phyloP scores from a whole-genome alignment of 2,797 vertebrate genomes.

The Peromyscus nudipes region DNA sequence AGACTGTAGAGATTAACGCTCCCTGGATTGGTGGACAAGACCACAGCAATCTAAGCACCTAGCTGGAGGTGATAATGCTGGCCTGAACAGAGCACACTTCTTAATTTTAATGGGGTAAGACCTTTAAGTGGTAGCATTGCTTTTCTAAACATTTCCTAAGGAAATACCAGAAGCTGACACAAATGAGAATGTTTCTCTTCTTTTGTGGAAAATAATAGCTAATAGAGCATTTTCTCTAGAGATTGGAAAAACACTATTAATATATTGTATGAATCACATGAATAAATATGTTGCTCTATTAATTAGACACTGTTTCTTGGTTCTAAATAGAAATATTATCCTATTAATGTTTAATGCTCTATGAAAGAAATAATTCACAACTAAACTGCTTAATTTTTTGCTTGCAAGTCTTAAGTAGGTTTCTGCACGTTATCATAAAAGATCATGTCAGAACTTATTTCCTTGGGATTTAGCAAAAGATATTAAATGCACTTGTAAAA shows the following conservation, averaged over 20 bases:
- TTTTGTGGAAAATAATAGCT: constrained; percentile 51
- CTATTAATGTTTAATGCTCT: constrained; percentile 82
- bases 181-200: constrained; percentile 40
- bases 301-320: constrained; percentile 68
- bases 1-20: neutral
- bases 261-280: constrained; percentile 53
- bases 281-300: constrained; percentile 71
- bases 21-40: neutral
- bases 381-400: constrained; percentile 72
- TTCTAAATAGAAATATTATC: constrained; percentile 82
- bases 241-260: constrained; percentile 71
- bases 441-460: constrained; percentile 67
- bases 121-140: neutral
- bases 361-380: constrained; percentile 83
- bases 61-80: neutral
- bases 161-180: neutral
- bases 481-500: constrained; percentile 49
- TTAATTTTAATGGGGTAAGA: neutral
- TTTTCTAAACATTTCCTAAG: constrained; percentile 51
- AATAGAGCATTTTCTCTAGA: constrained; percentile 65
- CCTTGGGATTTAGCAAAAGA: constrained; percentile 59
- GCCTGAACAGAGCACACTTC: neutral
- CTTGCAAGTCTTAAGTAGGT: constrained; percentile 68
- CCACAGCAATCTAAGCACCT: neutral
- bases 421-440: constrained; percentile 71